Evolutionary conservation across 35 echinoderm and acorn worm genomes (phyloP).

Genomic region (Heliocidaris tuberculata): DNA sequence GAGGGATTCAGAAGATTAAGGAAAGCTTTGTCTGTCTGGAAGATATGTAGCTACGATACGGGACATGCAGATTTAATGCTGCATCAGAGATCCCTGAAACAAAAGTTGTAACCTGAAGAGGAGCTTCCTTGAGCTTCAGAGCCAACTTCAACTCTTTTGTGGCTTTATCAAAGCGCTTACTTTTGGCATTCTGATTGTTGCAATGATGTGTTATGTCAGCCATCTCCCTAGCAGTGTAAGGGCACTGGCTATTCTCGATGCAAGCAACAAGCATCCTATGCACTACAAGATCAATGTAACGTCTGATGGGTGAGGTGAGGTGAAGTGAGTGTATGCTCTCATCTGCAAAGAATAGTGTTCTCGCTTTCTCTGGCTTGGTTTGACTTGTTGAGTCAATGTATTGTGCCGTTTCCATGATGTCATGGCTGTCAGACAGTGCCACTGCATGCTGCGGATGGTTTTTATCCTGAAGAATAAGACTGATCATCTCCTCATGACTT

Average conservation of each 20-base stretch:
- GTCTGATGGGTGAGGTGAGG: constrained; percentile 93
- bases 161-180: constrained; percentile 58
- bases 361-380: constrained; percentile 20
- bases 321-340: constrained; percentile 83
- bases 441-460: constrained; percentile 82
- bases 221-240: constrained; percentile 68
- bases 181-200: constrained; percentile 66
- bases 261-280: constrained; percentile 76
- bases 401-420: constrained; percentile 59
- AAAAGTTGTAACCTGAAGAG: constrained; percentile 49
- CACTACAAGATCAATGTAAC: constrained; percentile 87
- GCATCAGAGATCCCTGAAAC: constrained; percentile 58
- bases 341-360: constrained; percentile 71
- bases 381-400: constrained; percentile 71
- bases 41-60: constrained; percentile 54
- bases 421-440: constrained; percentile 52
- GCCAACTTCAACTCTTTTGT: constrained; percentile 52
- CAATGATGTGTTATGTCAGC: constrained; percentile 75
- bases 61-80: constrained; percentile 55
- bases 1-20: constrained; percentile 64
- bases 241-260: background rate
- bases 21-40: background rate
- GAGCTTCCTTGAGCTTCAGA: constrained; percentile 61
- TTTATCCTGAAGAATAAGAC: constrained; percentile 68
- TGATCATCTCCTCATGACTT: constrained; percentile 44